phyloP scores from a whole-genome alignment of 2,888 invertebrate species.

The Conistra vaccinii region DNA sequence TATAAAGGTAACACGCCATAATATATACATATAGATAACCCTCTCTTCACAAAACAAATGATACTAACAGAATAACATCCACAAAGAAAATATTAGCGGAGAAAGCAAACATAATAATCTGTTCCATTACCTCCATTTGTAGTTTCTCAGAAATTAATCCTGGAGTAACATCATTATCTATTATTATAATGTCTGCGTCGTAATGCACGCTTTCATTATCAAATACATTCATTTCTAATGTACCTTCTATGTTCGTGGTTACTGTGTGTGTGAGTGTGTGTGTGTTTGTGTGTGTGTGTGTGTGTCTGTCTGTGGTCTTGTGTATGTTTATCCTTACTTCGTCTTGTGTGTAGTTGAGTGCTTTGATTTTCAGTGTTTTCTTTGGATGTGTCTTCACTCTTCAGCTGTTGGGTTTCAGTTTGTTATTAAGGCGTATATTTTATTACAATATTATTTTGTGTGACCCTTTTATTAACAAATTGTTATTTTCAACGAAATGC shows the following conservation, averaged over 20 bases:
- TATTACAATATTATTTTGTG: too few relatives aligned
- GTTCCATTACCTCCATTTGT: slow-evolving; percentile 68
- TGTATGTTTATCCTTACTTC: slow-evolving; percentile 29
- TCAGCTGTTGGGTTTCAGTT: background rate
- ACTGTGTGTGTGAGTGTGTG: slow-evolving; percentile 15
- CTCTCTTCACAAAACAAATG: slow-evolving; percentile 40
- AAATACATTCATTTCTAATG: slow-evolving; percentile 62
- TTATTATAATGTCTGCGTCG: slow-evolving; percentile 57
- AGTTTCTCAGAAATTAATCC: slow-evolving; percentile 72
- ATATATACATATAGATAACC: background rate
- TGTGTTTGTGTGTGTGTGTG: slow-evolving; percentile 1
- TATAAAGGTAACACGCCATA: background rate
- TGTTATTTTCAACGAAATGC: background rate
- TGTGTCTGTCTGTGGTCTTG: slow-evolving; percentile 26
- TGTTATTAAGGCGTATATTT: background rate
- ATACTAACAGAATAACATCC: slow-evolving; percentile 32
- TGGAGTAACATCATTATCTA: slow-evolving; percentile 71
- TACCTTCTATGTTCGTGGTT: slow-evolving; percentile 48
- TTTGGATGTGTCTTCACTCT: background rate
- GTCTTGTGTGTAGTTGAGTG: slow-evolving; percentile 24
- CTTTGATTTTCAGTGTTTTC: slow-evolving; percentile 30
- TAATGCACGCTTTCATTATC: slow-evolving; percentile 66
- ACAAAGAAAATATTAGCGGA: slow-evolving; percentile 60
- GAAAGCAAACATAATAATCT: slow-evolving; percentile 60
- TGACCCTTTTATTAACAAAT: background rate